These are phyloP conservation scores for Turdus rufiventris DNA, from an alignment of 2,113 vertebrate genomes.

Conservation along the genomic window DNA sequence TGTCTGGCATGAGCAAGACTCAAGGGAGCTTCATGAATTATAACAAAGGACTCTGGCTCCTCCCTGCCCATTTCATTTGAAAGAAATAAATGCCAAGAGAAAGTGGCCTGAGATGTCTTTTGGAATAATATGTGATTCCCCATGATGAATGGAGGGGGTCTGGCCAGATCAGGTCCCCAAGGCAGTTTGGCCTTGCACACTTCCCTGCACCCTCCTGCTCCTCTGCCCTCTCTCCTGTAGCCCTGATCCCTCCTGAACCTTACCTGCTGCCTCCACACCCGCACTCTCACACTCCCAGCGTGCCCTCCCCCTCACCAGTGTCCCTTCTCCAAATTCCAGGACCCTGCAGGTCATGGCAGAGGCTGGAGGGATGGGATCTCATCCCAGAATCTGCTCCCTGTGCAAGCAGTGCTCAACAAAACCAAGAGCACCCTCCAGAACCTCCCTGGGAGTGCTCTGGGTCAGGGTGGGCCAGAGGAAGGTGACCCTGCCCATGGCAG, in stretches of 20 bases:
- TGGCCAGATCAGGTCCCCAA: neutral
- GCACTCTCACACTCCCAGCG: neutral
- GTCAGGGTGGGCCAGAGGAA: neutral
- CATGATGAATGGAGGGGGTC: accelerated
- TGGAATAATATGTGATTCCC: neutral
- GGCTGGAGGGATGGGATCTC: neutral
- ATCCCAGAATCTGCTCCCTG: neutral
- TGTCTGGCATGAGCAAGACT: neutral
- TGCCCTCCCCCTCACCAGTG: neutral
- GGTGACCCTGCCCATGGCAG: neutral
- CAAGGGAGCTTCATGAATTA: neutral
- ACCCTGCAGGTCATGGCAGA: neutral
- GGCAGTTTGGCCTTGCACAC: neutral
- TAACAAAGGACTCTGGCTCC: neutral
- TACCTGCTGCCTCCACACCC: neutral
- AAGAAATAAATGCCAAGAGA: neutral
- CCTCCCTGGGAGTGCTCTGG: neutral
- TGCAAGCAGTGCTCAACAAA: neutral
- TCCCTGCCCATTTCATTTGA: neutral
- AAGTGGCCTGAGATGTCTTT: neutral
- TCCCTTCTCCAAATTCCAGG: neutral
- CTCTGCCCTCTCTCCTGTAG: neutral
- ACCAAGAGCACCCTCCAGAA: neutral
- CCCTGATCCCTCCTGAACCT: neutral
- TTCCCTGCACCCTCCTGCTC: neutral